These are phyloP conservation scores for Alectoris magna DNA, from an alignment of 2,797 vertebrate species.

Conservation along the genomic window DNA sequence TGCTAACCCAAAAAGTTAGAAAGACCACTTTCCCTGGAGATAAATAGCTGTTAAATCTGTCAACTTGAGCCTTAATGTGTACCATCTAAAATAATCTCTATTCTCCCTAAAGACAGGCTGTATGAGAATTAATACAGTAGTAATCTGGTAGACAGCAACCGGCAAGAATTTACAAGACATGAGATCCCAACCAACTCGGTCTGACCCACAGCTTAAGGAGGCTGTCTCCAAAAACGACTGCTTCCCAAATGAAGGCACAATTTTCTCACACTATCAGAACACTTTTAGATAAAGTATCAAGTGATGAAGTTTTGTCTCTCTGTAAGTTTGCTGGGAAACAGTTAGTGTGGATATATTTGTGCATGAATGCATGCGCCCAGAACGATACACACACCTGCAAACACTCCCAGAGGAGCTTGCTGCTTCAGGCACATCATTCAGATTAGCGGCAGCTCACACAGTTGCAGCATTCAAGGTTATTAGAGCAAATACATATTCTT, in stretches of 20 bases:
- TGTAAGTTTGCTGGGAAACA: background rate
- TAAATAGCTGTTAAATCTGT: slow-evolving; percentile 66
- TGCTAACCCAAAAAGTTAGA: slow-evolving; percentile 61
- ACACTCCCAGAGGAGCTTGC: background rate
- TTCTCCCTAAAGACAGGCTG: background rate
- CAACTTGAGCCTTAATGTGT: slow-evolving; percentile 39
- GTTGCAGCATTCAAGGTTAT: background rate
- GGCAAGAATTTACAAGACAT: background rate
- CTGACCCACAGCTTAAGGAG: background rate
- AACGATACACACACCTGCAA: background rate
- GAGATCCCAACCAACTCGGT: background rate
- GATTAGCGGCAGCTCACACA: background rate
- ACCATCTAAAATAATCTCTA: slow-evolving; percentile 53
- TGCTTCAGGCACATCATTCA: background rate
- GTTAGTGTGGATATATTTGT: background rate
- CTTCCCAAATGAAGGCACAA: background rate
- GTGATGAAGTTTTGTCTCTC: background rate
- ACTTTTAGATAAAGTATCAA: background rate
- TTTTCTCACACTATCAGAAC: background rate
- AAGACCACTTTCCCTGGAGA: slow-evolving; percentile 56
- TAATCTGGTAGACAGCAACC: slow-evolving; percentile 35
- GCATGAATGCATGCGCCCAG: rapidly evolving
- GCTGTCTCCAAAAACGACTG: background rate
- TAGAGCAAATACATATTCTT: background rate
- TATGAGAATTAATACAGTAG: background rate